phyloP scores from a whole-genome alignment of 2,888 invertebrate species.

The Chrysomela aeneicollis region DNA sequence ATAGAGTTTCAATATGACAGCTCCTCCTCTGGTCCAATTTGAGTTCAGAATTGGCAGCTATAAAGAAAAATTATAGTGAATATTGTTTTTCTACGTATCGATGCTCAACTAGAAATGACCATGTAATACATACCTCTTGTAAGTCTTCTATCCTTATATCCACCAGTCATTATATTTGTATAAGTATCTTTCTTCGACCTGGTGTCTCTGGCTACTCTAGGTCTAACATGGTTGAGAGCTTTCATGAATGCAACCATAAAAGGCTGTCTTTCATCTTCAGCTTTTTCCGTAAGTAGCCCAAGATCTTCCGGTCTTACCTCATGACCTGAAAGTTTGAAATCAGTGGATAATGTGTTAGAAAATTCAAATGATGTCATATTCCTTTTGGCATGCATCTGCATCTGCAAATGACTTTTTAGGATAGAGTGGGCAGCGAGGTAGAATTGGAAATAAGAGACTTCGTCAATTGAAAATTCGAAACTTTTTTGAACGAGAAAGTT shows the following conservation, averaged over 20 bases:
- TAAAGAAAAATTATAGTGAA: not conserved
- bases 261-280: slow-evolving; percentile 84
- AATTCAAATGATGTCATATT: too few relatives aligned
- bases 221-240: slow-evolving; percentile 65
- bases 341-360: too few relatives aligned
- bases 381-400: too few relatives aligned
- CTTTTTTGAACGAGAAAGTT: too few relatives aligned
- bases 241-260: slow-evolving; percentile 92
- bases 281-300: slow-evolving; percentile 80
- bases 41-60: not conserved
- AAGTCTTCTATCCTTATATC: slow-evolving; percentile 23
- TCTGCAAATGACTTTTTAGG: too few relatives aligned
- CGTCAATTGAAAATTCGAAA: too few relatives aligned
- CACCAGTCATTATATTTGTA: slow-evolving; percentile 20
- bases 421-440: too few relatives aligned
- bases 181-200: slow-evolving; percentile 64
- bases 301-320: slow-evolving; percentile 86
- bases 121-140: not conserved
- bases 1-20: slow-evolving; percentile 89
- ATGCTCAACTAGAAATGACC: not conserved
- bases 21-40: slow-evolving; percentile 63
- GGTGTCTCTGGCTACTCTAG: slow-evolving; percentile 67
- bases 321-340: slow-evolving; percentile 74
- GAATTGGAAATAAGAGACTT: too few relatives aligned
- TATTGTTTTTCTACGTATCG: not conserved